Conservation (phyloP, 2,888 invertebrate genomes). For the Lasiommata megera region DNA sequence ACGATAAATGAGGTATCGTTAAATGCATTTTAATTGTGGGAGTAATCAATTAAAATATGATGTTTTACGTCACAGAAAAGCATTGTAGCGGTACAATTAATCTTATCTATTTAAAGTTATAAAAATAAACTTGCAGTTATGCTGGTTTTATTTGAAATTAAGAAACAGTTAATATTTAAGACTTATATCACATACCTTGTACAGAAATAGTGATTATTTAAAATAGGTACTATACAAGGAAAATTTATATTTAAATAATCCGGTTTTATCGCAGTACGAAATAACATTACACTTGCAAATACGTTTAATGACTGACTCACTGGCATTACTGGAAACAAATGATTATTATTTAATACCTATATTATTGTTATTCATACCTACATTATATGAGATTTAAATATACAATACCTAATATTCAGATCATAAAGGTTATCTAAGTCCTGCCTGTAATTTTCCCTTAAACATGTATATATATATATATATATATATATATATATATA, state of each 20-base stretch:
- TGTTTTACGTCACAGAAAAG: too few species aligned
- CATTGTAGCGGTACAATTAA: too few species aligned
- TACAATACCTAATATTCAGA: too few species aligned
- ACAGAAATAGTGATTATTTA: slow-evolving; percentile 13
- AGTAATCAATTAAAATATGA: too few species aligned
- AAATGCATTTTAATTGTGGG: too few species aligned
- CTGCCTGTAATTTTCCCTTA: too few species aligned
- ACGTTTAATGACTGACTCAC: slow-evolving; percentile 20
- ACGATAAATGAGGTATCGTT: too few species aligned
- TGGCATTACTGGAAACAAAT: slow-evolving; percentile 11
- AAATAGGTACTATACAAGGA: slow-evolving; percentile 20
- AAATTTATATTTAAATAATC: slow-evolving; percentile 22
- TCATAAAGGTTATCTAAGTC: too few species aligned
- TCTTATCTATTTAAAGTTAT: too few species aligned
- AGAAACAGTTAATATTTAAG: neutral
- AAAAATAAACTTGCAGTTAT: too few species aligned
- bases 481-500: too few species aligned
- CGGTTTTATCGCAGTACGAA: slow-evolving; percentile 23
- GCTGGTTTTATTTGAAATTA: neutral
- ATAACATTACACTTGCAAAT: slow-evolving; percentile 25
- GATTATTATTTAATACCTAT: neutral
- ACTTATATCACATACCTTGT: slow-evolving; percentile 13
- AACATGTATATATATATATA: too few species aligned
- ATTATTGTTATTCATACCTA: slow-evolving; percentile 6
- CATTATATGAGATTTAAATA: neutral